phyloP scores from a whole-genome alignment of 2,797 vertebrate genomes.

The Cyclopterus lumpus region DNA sequence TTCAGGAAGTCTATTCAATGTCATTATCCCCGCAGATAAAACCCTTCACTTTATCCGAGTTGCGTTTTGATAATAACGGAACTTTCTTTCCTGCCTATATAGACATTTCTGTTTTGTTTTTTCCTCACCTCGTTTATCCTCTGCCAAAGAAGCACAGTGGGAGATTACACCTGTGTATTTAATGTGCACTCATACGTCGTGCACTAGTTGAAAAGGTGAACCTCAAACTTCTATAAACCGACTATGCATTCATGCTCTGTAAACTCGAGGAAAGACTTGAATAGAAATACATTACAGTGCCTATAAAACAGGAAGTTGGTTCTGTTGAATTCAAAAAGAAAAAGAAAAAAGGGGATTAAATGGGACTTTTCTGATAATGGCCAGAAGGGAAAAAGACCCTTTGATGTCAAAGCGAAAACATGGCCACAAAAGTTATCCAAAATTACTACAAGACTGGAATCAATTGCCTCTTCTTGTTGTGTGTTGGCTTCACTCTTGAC shows the following conservation, averaged over 20 bases:
- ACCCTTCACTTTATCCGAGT: too few species aligned
- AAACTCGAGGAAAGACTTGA: background rate
- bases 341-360: background rate
- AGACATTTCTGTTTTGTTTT: background rate
- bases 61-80: background rate
- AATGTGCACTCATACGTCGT: background rate
- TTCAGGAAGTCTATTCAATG: slow-evolving; percentile 9
- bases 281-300: background rate
- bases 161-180: background rate
- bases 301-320: background rate
- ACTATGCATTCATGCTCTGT: background rate
- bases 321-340: too few species aligned
- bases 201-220: too few species aligned
- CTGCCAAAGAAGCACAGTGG: background rate
- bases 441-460: background rate
- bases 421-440: background rate
- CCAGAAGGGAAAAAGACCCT: background rate
- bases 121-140: background rate
- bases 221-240: background rate
- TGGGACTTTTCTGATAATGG: background rate
- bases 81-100: background rate
- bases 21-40: background rate
- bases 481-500: background rate
- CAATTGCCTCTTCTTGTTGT: background rate
- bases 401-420: background rate